A percentile compares a stretch with the other conserved stretches of the same genome.
Evolutionary conservation across 2,797 vertebrate species (phyloP).

Genomic region (Diplodus puntazzo): DNA sequence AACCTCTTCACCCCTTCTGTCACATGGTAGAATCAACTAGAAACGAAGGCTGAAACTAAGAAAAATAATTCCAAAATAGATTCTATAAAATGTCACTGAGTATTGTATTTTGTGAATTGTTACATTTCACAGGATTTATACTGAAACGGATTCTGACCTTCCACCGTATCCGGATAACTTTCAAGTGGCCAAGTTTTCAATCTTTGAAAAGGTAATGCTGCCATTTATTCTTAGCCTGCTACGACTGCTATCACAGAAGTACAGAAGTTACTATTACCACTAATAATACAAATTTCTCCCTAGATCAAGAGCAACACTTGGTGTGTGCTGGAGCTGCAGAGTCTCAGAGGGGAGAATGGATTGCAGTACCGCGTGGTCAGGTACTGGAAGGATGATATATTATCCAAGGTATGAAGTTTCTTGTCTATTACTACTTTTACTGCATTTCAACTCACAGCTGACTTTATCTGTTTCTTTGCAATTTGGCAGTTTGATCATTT

Average conservation of each 20-base stretch:
- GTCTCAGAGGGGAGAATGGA: conserved; percentile 55
- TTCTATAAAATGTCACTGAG: not conserved
- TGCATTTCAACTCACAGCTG: not conserved
- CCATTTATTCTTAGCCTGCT: not conserved
- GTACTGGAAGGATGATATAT: conserved; percentile 48
- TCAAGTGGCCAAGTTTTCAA: conserved; percentile 88
- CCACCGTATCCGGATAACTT: conserved; percentile 81
- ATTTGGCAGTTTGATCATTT: not conserved
- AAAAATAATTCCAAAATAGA: not conserved
- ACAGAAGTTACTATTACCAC: not conserved
- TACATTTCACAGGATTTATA: conserved; percentile 76
- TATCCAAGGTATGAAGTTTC: conserved; percentile 58
- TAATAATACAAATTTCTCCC: not conserved
- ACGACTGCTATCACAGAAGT: not conserved
- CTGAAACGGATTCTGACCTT: conserved; percentile 65
- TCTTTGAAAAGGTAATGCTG: conserved; percentile 86
- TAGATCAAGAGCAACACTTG: conserved; percentile 57
- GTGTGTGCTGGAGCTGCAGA: conserved; percentile 88
- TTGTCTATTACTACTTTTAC: not conserved
- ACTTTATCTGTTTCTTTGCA: not conserved
- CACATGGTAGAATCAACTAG: not conserved
- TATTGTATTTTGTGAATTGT: not conserved
- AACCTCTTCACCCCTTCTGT: not conserved
- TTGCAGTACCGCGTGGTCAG: conserved; percentile 80
- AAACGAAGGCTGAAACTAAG: not conserved